These are phyloP conservation scores for Cynoglossus semilaevis DNA, from an alignment of 2,113 vertebrate species.

Conservation along the genomic window DNA sequence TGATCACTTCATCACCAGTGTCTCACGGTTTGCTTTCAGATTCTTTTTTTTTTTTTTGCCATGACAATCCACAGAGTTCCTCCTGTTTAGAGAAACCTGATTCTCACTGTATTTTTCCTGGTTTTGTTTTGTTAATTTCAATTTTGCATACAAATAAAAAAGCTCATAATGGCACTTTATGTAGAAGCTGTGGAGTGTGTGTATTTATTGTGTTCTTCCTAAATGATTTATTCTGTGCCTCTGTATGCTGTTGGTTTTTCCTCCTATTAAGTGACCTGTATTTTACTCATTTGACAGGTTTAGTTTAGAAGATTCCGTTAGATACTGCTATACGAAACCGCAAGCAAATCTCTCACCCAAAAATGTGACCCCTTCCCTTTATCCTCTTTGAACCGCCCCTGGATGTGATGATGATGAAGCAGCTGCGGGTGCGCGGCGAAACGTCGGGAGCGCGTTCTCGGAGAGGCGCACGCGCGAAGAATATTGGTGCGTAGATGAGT, in stretches of 20 bases:
- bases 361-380: too few relatives aligned
- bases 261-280: too few relatives aligned
- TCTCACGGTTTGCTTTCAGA: constrained; percentile 27
- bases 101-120: constrained; percentile 62
- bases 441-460: constrained; percentile 32
- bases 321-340: too few relatives aligned
- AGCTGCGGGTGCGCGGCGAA: constrained; percentile 30
- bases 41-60: constrained; percentile 50
- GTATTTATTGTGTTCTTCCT: neutral
- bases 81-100: constrained; percentile 44
- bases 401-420: constrained; percentile 3
- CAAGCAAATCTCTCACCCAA: too few relatives aligned
- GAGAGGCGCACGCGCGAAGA: constrained; percentile 52
- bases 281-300: too few relatives aligned
- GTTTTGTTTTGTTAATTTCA: constrained; percentile 12
- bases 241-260: too few relatives aligned
- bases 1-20: constrained; percentile 3
- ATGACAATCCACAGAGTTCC: constrained; percentile 68
- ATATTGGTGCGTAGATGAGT: constrained; percentile 77
- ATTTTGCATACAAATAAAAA: constrained; percentile 73
- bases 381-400: neutral
- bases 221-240: too few relatives aligned
- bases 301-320: too few relatives aligned
- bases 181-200: constrained; percentile 41
- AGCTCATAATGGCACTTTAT: constrained; percentile 74